These are phyloP conservation scores for Botia kubotai DNA, from an alignment of 2,797 vertebrate genomes.

Conservation along the genomic window DNA sequence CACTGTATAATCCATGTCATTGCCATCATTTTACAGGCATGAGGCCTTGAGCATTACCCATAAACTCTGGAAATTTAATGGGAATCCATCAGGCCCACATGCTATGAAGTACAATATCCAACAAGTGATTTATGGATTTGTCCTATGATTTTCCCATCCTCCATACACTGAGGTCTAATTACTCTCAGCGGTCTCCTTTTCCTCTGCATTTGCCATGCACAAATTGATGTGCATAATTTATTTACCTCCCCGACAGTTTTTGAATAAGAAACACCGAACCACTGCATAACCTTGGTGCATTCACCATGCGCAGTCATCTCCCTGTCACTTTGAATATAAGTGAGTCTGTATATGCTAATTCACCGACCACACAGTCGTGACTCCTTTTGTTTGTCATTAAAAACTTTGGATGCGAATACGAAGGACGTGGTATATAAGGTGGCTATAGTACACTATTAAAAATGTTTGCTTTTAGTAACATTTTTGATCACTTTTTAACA, in stretches of 20 bases:
- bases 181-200: constrained; percentile 62
- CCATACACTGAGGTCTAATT: constrained; percentile 69
- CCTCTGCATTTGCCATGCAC: constrained; percentile 52
- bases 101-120: constrained; percentile 57
- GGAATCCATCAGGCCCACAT: constrained; percentile 63
- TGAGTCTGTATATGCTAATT: constrained; percentile 63
- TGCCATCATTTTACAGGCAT: constrained; percentile 54
- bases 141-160: constrained; percentile 60
- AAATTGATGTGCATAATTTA: constrained; percentile 74
- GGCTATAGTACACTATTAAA: neutral
- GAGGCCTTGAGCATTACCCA: constrained; percentile 51
- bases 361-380: constrained; percentile 8
- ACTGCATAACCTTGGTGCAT: constrained; percentile 67
- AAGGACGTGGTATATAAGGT: neutral
- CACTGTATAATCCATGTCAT: constrained; percentile 40
- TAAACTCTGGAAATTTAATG: constrained; percentile 58
- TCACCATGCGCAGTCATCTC: constrained; percentile 56
- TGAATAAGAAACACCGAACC: constrained; percentile 72
- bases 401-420: constrained; percentile 22
- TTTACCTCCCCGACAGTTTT: constrained; percentile 72
- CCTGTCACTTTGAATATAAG: constrained; percentile 65
- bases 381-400: constrained; percentile 50
- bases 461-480: neutral
- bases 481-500: too few species aligned
- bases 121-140: constrained; percentile 72